Evolutionary conservation across 2,888 invertebrate genomes (phyloP), one percentile per base, ranked within the genome.

Genomic region (Selenia dentaria): DNA sequence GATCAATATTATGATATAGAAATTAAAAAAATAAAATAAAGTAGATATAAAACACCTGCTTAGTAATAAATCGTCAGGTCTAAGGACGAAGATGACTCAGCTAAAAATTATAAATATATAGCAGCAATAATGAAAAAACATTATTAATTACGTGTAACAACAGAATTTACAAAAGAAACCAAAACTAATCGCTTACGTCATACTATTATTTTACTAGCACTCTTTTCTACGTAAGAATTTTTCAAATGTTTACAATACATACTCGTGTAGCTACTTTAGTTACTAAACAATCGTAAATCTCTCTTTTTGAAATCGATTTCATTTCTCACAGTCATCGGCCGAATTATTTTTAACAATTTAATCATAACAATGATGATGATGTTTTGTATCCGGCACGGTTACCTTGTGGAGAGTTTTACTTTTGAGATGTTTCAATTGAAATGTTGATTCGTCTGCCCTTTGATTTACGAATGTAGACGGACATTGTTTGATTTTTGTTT

Each of bases 301-400:
- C 42, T 26, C 35, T 18, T 39, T 49, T 43, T 22, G 28, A 43
- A 33, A 40, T 36, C 28, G 35, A 39, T 44, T 41, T 22, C 13
- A 45, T 45, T 49, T 46, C 35, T 42, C 40, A 16, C 38, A 43
- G 37, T 41, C 35, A 22, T 14, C 18, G 34, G 5, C 27, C 31
- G 9, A 28, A 41, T 24, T 46, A 34, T 49, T 49, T 43, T 46
- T 35, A 46, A 50, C 43, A 34, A 37, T 43, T 13, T 39, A 48
- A 36, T 49, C 33, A 46, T 43, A 46, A 37, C 35, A 40, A 12
- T 25, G 34, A 26, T 11, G 36, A 5, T 37, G 20, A 12, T 11
- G 18, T 1, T 22, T 8, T 9, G 37, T 22, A 38, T 44, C 44
- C 37, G 32, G 36, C 10, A 13, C n/a, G 18, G 27, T n/a, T 36